These are phyloP conservation scores for Thripadectes ignobilis DNA, from an alignment of 2,797 vertebrate genomes.

Conservation along the genomic window DNA sequence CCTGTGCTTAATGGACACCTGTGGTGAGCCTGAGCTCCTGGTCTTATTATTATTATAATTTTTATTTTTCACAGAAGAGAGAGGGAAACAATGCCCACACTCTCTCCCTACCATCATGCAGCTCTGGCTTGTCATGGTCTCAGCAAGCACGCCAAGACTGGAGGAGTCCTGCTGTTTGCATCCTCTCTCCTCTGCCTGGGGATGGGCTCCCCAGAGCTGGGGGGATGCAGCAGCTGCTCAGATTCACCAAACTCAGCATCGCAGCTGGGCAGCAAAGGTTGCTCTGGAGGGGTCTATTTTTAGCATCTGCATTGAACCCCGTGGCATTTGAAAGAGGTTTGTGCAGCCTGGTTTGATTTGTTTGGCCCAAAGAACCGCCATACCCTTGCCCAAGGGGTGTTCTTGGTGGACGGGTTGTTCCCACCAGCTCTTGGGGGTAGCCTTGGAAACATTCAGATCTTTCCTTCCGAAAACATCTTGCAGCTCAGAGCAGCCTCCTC, in stretches of 20 bases:
- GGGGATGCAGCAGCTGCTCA: background rate
- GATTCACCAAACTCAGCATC: background rate
- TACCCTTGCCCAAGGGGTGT: background rate
- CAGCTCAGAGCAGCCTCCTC: background rate
- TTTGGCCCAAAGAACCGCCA: fast-evolving
- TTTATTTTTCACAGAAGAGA: background rate
- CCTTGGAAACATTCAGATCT: background rate
- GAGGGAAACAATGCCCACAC: background rate
- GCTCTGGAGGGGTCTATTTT: background rate
- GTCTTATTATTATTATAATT: background rate
- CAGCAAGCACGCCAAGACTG: background rate
- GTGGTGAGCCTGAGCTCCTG: background rate
- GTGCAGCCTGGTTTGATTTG: background rate
- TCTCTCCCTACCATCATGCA: background rate
- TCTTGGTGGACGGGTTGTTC: background rate
- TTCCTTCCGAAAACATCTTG: background rate
- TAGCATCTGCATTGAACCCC: background rate
- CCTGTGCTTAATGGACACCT: background rate
- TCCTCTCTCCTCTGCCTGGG: background rate
- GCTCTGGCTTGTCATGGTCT: background rate
- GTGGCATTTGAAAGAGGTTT: background rate
- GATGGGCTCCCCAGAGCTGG: background rate
- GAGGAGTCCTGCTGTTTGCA: background rate
- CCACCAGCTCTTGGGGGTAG: background rate
- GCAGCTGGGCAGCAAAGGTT: background rate